Evolutionary conservation across 2,797 vertebrate genomes (phyloP), one percentile per base, ranked within the genome.

Genomic region (Salarias fasciatus): DNA sequence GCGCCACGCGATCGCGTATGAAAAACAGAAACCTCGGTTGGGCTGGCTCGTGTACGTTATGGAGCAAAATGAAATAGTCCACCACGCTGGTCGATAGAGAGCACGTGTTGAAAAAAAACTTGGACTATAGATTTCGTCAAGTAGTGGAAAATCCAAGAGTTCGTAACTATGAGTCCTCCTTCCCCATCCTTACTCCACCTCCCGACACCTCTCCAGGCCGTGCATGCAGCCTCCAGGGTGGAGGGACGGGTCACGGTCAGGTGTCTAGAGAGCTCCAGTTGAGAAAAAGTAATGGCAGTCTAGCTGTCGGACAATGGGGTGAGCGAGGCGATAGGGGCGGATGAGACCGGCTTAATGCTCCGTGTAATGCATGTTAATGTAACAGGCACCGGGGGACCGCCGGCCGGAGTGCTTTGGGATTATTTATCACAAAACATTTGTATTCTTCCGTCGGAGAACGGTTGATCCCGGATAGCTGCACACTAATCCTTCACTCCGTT

Each of bases 401-500:
- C 76, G 80, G 74, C 55, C 79, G 61, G 47, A 83, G 82, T 63
- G 83, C 87, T 87, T 73, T 79, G 87, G 92, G 91, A 93, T 93
- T 93, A 93, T 93, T 93, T 91, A 89, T 91, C 89, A 86, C 83
- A 91, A 93, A 93, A 93, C 91, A 93, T 93, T 93, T 93, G 91
- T 92, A 93, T 93, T 93, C 89, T 89, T 91, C 91, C 81, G 88
- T 90, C 88, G 88, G 83, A 90, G 86, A 87, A 90, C 80, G 85
- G 82, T 90, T 93, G 92, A 94, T 93, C 93, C 94, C 90, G 88
- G 91, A 94, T 94, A 94, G 90, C 92, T 92, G 69, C 90, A 88
- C 90, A 90, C 92, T 96, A 96, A 96, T 96, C 95, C 93, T 86
- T 89, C 82, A 92, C 91, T 94, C 90, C 91, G 91, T 95, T 96